Evolutionary conservation across 2,797 vertebrate genomes (phyloP).

Genomic region (Calcarius lapponicus): DNA sequence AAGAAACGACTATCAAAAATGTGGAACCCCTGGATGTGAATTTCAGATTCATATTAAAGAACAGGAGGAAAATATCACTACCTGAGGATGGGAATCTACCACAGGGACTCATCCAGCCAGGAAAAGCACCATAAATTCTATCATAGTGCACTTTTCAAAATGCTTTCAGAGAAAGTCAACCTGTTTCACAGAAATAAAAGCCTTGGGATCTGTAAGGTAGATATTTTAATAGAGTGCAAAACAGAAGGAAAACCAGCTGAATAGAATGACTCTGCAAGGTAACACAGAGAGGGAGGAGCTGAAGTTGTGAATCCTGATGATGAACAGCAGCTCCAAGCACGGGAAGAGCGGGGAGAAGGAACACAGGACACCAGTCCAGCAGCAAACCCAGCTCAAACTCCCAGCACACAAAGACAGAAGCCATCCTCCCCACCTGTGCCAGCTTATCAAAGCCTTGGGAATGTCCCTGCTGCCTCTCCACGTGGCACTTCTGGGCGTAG

Average conservation of each 20-base stretch:
- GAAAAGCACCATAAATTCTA: background rate
- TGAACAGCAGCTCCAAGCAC: background rate
- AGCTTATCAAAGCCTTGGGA: constrained; percentile 95
- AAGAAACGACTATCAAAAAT: background rate
- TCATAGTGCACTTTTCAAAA: background rate
- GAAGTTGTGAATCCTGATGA: background rate
- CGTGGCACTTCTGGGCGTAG: constrained; percentile 91
- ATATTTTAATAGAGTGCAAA: background rate
- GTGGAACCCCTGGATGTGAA: background rate
- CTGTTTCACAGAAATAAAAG: background rate
- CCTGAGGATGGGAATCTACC: background rate
- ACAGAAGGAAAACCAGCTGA: background rate
- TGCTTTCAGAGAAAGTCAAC: background rate
- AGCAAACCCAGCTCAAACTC: background rate
- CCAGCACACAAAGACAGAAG: background rate
- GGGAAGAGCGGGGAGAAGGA: background rate
- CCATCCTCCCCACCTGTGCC: constrained; percentile 83
- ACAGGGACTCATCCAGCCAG: background rate
- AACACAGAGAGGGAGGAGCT: background rate
- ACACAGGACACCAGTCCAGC: background rate
- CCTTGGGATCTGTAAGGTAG: background rate
- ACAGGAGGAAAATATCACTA: background rate
- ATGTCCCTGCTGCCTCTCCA: constrained; percentile 92
- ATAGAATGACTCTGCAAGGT: background rate
- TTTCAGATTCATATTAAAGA: background rate